Evolutionary conservation across 2,113 vertebrate genomes (phyloP).

Genomic region (Centropristis striata): DNA sequence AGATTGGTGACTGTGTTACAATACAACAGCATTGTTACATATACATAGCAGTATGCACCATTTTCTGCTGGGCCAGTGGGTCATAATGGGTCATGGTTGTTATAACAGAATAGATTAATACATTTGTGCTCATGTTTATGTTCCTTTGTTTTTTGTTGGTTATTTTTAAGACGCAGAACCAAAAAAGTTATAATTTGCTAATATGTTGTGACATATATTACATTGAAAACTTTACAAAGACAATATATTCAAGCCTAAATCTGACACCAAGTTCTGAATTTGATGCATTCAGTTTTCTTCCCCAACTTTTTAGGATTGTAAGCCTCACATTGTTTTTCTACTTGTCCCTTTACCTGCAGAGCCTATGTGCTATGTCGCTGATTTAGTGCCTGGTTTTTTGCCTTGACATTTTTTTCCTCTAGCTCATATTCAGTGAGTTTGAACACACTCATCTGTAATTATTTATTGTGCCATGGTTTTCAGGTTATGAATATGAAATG

Average conservation of each 20-base stretch:
- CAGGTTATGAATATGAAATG: slow-evolving; percentile 2
- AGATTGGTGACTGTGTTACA: slow-evolving; percentile 20
- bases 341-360: background rate
- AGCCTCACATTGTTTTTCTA: background rate
- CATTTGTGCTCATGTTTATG: background rate
- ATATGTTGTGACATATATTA: no score
- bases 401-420: background rate
- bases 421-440: background rate
- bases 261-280: no score
- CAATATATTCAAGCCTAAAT: no score
- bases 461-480: background rate
- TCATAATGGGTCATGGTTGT: background rate
- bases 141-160: background rate
- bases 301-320: no score
- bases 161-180: background rate
- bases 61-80: background rate
- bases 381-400: background rate
- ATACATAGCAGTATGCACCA: background rate
- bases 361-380: background rate
- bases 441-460: background rate
- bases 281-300: no score
- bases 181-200: no score
- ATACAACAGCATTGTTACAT: background rate
- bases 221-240: no score
- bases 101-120: background rate